Base-by-base conservation (phyloP, 2,888 invertebrate genomes). In the Rhynchonema sp. region DNA sequence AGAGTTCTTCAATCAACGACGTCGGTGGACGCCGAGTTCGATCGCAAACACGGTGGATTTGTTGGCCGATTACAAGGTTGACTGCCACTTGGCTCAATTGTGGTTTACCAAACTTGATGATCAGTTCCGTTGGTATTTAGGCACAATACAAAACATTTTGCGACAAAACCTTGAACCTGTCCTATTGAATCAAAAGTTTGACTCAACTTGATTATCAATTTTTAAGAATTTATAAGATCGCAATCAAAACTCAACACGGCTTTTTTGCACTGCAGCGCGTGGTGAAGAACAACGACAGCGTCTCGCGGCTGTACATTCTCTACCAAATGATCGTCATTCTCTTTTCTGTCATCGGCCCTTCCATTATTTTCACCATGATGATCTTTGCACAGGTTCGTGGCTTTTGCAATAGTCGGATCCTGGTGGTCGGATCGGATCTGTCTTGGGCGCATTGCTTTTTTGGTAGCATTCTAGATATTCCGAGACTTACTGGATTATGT, bases 21-120 rank as follows among this genome's bases (percentile, higher is more conserved):
- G 72, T 13, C 64, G 72, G 22, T 72, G 72, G 72, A 73, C 72
- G 1, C 72, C 72, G 1, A 72, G 71, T 0, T 70, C 71, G 1
- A 67, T 73, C 29, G 72, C 72, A n/a, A 72, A 72, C 59, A 72
- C 72, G 1, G 55, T 72, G 9, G 72, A 72, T 60, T 60, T 72
- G 30, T 63, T 72, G 20, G 66, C 68, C 56, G 72, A 73, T 57
- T 72, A 72, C 62, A 70, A 68, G 63, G 69, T 69, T n/a, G 17
- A 17, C 38, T 6, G 17, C 38, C 38, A 17, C 38, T 38, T 38
- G 38, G 17, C 38, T 38, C 17, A 17, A 38, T 38, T 38, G 38
- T 17, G 6, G 38, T 38, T 38, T 38, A 17, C 38, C 6, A 38
- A n/a, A n/a, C n/a, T n/a, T n/a, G n/a, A n/a, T n/a, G n/a, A n/a